Base-by-base conservation (phyloP, 2,113 vertebrate species). In the Isichthys henryi region DNA sequence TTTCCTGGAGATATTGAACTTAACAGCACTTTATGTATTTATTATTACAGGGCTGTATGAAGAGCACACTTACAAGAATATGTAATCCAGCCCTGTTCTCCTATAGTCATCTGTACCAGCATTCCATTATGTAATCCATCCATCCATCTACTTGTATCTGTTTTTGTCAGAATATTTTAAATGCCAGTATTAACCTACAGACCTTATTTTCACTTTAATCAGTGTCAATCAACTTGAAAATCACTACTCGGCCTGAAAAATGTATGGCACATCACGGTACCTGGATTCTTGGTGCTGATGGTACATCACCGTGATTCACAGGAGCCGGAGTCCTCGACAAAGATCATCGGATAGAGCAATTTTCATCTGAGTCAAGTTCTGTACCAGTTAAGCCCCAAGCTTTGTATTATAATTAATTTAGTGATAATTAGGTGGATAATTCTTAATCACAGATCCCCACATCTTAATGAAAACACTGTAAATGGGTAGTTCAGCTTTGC, bases 361-460 rank as follows among this genome's bases (percentile, higher is more conserved):
- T 48, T 84, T 48, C 82, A 9, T 48, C 43, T 6, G 45, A 21
- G 45, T 48, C 43, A 84, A 84, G 45, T 48, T 84, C 45, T 48
- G 45, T 84, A 23, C 39, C 21, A 84, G 82, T 46, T 48, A 84
- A 48, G 45, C 43, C 45, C 21, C 82, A 46, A 45, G 43, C 45
- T 45, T 84, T 84, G 82, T 48, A 84, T 84, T 48, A 23, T 84
- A 84, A 84, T 84, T 84, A 84, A 84, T 84, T 84, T 48, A 84
- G 82, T 48, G 82, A 84, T 84, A 84, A 84, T 84, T 84, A 84
- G 19, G 21, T 46, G 82, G 82, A 45, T 84, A 84, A 84, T 84
- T 23, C 45, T 84, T 84, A 84, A 46, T 84, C 46, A 84, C 21
- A 48, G 82, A 84, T 46, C 45, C n/a, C 62, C 62, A 70, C n/a